Evolutionary conservation across 35 echinoderm and acorn worm genomes (phyloP).

Genomic region (Hemicentrotus pulcherrimus): DNA sequence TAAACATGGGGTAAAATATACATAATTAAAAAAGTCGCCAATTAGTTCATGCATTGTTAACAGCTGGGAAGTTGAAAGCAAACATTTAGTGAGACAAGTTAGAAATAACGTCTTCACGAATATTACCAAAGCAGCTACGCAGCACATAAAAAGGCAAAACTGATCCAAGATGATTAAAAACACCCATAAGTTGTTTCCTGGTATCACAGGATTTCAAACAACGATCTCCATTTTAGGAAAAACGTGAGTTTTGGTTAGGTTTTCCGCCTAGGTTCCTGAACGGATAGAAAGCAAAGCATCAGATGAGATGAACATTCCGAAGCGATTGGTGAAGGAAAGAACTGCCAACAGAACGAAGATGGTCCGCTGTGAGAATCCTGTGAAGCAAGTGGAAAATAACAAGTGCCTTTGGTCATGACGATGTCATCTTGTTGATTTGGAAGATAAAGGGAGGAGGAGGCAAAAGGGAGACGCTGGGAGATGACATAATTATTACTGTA

Average conservation of each 20-base stretch:
- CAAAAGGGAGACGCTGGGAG: neutral
- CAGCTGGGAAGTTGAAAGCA: no score
- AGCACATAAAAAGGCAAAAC: neutral
- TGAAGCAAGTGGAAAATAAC: neutral
- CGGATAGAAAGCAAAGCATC: neutral
- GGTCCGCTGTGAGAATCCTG: neutral
- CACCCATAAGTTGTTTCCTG: neutral
- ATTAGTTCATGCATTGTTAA: no score
- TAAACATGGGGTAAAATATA: no score
- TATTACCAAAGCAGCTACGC: neutral
- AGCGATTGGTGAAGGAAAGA: neutral
- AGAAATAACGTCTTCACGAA: neutral
- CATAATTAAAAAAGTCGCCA: no score
- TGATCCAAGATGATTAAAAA: neutral
- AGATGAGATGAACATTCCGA: neutral
- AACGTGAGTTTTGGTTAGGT: neutral
- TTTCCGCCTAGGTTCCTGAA: neutral
- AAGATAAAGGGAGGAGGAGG: neutral
- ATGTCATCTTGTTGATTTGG: neutral
- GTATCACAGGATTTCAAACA: neutral
- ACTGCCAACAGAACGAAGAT: neutral
- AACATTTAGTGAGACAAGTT: no score
- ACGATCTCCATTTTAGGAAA: neutral
- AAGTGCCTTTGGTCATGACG: neutral
- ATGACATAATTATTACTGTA: conserved; percentile 30